Evolutionary conservation across 1,140 invertebrate genomes (phyloP).

Genomic region (Neodiprion fabricii): DNA sequence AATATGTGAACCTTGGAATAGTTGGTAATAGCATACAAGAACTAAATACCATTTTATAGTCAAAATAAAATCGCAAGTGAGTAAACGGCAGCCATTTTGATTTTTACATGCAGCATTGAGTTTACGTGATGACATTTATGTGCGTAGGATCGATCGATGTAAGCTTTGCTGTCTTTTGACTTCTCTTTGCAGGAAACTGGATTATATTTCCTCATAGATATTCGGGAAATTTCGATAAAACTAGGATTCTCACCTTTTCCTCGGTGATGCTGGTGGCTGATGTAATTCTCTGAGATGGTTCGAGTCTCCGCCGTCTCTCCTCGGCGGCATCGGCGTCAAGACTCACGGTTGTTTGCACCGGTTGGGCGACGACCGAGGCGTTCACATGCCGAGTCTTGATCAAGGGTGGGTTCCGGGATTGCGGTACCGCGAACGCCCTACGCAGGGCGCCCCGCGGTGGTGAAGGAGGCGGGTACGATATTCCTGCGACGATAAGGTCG

Average conservation of each 20-base stretch:
- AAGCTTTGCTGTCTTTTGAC: too few species aligned
- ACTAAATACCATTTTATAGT: too few species aligned
- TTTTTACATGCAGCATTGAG: too few species aligned
- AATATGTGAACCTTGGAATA: background rate
- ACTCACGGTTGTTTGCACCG: conserved; percentile 48
- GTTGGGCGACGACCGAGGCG: conserved; percentile 46
- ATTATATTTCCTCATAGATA: too few species aligned
- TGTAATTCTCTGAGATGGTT: conserved; percentile 50
- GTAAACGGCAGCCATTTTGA: too few species aligned
- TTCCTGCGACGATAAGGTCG: conserved; percentile 57
- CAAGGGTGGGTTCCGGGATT: conserved; percentile 77
- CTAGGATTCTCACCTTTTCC: conserved; percentile 45
- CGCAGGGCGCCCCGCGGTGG: conserved; percentile 73
- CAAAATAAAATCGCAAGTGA: too few species aligned
- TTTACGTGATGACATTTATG: too few species aligned
- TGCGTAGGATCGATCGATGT: too few species aligned
- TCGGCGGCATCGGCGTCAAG: conserved; percentile 54
- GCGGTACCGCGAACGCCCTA: conserved; percentile 71
- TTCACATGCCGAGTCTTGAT: conserved; percentile 71
- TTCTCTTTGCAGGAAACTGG: background rate
- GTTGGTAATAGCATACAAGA: too few species aligned
- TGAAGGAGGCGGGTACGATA: conserved; percentile 79
- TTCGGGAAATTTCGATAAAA: background rate
- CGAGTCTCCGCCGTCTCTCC: conserved; percentile 52
- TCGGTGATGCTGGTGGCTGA: conserved; percentile 54